Evolutionary conservation across 1,140 invertebrate species (phyloP).

Genomic region (Thrips palmi): DNA sequence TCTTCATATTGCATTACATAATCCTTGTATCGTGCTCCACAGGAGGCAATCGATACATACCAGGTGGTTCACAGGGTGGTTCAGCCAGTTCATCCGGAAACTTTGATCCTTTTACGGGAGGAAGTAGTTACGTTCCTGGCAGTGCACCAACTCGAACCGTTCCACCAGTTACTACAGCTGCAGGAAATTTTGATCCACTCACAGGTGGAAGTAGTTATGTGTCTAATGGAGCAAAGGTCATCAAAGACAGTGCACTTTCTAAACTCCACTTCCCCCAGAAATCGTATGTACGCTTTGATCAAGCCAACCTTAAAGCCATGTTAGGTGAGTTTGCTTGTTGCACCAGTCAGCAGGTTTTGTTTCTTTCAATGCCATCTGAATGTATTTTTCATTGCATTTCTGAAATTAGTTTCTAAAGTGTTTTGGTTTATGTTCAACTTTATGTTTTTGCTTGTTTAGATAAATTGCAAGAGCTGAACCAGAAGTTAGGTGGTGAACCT

Average conservation of each 20-base stretch:
- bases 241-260: background rate
- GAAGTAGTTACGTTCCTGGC: conserved; percentile 47
- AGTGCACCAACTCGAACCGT: conserved; percentile 12
- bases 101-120: conserved; percentile 26
- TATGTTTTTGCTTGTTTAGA: too few relatives aligned
- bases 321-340: conserved; percentile 26
- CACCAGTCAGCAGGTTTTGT: too few relatives aligned
- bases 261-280: conserved; percentile 27
- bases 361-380: too few relatives aligned
- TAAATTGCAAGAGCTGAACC: too few relatives aligned
- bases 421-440: too few relatives aligned
- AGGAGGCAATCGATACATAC: conserved; percentile 30
- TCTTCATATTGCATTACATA: too few relatives aligned
- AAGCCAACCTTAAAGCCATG: conserved; percentile 38
- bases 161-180: conserved; percentile 6
- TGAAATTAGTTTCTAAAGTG: too few relatives aligned
- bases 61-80: conserved; percentile 6
- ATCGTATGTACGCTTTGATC: conserved; percentile 32
- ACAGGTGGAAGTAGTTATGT: conserved; percentile 25
- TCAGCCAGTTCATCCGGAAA: conserved; percentile 1
- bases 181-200: conserved; percentile 36
- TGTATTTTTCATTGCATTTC: too few relatives aligned
- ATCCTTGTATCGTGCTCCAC: too few relatives aligned
- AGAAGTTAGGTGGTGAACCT: too few relatives aligned
- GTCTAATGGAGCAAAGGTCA: conserved; percentile 10